Evolutionary conservation across 2,113 vertebrate species (phyloP).

Genomic region (Cyanoramphus novaezelandiae): DNA sequence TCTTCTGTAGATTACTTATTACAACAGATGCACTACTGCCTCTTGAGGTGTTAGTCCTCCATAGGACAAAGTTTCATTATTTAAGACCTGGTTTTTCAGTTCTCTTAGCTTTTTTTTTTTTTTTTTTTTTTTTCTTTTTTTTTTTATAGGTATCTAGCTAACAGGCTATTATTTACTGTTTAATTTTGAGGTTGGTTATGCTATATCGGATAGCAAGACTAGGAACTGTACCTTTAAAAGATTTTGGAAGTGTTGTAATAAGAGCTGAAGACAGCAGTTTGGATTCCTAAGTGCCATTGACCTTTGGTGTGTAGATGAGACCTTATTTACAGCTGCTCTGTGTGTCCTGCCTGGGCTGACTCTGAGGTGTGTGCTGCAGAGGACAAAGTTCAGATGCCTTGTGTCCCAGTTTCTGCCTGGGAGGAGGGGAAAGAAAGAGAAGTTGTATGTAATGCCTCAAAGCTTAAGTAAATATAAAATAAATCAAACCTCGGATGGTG

Average conservation of each 20-base stretch:
- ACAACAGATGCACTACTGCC: background rate
- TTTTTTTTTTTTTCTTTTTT: background rate
- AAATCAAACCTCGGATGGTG: conserved; percentile 42
- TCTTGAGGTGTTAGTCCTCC: background rate
- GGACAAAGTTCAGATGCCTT: background rate
- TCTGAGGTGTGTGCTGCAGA: background rate
- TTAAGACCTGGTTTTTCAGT: background rate
- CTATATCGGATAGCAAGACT: background rate
- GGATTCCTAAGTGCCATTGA: background rate
- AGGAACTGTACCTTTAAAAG: background rate
- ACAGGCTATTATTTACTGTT: background rate
- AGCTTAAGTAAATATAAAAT: conserved; percentile 27
- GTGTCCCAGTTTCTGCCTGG: background rate
- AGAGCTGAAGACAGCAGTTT: background rate
- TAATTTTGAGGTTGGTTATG: background rate
- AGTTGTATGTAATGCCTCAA: background rate
- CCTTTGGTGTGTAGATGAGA: background rate
- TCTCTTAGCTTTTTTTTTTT: background rate
- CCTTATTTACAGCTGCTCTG: background rate
- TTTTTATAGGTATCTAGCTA: background rate
- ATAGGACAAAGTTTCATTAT: background rate
- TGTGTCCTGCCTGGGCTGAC: background rate
- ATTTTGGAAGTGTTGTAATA: background rate
- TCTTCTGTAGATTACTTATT: conserved; percentile 18
- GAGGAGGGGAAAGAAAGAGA: background rate